Evolutionary conservation across 92 coral and sea anemone genomes (phyloP), one percentile per base, ranked within the genome.

Genomic region (Umimayanthus kanabou): DNA sequence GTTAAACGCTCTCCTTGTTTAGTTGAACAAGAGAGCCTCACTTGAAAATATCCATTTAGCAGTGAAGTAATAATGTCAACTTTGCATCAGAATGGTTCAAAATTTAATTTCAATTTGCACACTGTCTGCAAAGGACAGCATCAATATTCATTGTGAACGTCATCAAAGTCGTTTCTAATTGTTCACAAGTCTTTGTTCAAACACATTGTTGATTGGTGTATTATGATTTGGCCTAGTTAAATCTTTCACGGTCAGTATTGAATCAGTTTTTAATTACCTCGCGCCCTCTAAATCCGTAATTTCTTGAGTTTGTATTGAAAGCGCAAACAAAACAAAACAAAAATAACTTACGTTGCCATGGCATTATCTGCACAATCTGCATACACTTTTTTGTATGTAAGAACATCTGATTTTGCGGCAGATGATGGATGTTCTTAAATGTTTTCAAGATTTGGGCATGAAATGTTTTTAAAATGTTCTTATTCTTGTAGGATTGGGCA

Each of bases 201-300:
- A 64, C 43, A 81, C 20, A 23, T 22, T 81, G 73, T 64, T 81
- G 69, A 61, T 80, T 4, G 20, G 39, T 29, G 22, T 20, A 75
- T 81, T 39, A 65, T 39, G 3, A 57, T 14, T 66, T 66, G n/a
- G 50, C 43, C n/a, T 53, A 80, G n/a, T 55, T 47, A 6, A 65
- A 81, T 65, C 85, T 76, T 57, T 80, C 84, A 57, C n/a, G 73
- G 45, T 5, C 28, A 39, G 58, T 58, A 30, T 39, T 43, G 20
- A 64, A 61, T 81, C 55, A 81, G 73, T 64, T 80, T 80, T 80
- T 79, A 64, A 80, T 80, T 39, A 39, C 16, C 23, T n/a, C 11
- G 39, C 74, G 58, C 11, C 28, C 49, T 45, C 0, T 6, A 37
- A 65, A 64, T 65, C 18, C 70, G 9, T 81, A 61, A 81, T 81